Conservation (phyloP, 1,140 invertebrate species). For the Liolophura sinensis region DNA sequence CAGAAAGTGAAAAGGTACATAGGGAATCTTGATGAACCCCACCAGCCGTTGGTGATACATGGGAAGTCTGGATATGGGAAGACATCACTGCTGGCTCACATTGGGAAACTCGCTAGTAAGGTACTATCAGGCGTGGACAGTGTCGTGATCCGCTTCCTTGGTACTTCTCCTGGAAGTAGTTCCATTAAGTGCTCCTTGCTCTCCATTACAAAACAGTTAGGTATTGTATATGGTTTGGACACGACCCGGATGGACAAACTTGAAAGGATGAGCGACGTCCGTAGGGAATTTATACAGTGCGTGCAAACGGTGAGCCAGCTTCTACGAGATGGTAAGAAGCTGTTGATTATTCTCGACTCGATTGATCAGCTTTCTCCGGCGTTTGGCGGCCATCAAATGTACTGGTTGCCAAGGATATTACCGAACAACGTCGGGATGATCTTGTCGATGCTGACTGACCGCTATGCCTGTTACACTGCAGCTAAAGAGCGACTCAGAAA, state of each 20-base stretch:
- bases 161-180: slow-evolving; percentile 33
- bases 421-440: not conserved
- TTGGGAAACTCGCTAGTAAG: slow-evolving; percentile 30
- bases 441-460: not conserved
- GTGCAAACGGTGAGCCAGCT: no score
- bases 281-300: no score
- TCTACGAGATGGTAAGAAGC: no score
- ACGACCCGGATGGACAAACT: no score
- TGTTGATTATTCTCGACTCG: slow-evolving; percentile 1
- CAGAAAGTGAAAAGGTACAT: slow-evolving; percentile 28
- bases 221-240: no score
- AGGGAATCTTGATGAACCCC: slow-evolving; percentile 15
- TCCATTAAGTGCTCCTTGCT: no score
- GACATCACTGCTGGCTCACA: slow-evolving; percentile 39
- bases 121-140: slow-evolving; percentile 28
- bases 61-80: slow-evolving; percentile 40
- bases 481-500: no score
- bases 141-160: slow-evolving; percentile 38
- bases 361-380: slow-evolving; percentile 1
- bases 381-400: not conserved
- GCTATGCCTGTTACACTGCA: not conserved
- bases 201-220: no score
- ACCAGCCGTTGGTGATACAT: slow-evolving; percentile 35
- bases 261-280: no score
- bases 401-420: slow-evolving; percentile 3